A percentile compares a stretch with the other conserved stretches of the same genome.
phyloP scores from a whole-genome alignment of 2,888 invertebrate species.

The Cataglyphis cursor region DNA sequence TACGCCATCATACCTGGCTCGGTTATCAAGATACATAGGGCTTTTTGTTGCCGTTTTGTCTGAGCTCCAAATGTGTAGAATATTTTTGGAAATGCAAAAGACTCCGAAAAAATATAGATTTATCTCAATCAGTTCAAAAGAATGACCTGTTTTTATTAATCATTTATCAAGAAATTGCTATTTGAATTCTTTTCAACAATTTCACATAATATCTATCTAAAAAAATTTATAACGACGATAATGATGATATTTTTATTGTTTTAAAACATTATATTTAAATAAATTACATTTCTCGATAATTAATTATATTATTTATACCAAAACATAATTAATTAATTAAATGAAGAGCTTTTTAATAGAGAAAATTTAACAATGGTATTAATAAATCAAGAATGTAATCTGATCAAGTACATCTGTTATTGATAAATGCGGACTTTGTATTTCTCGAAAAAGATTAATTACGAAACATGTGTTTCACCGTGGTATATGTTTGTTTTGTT shows the following conservation, averaged over 20 bases:
- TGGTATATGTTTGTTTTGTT: not conserved
- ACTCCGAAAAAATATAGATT: conserved; percentile 17
- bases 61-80: conserved; percentile 19
- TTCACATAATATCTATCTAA: not conserved
- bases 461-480: not conserved
- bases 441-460: conserved; percentile 20
- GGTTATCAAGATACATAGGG: conserved; percentile 57
- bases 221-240: not conserved
- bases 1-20: conserved; percentile 58
- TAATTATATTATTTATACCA: not conserved
- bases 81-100: conserved; percentile 21
- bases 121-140: conserved; percentile 6
- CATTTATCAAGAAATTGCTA: too few relatives aligned
- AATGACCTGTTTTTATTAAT: not conserved
- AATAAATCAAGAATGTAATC: not conserved
- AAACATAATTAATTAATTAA: not conserved
- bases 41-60: conserved; percentile 50
- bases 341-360: not conserved
- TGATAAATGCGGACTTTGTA: not conserved
- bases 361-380: conserved; percentile 4
- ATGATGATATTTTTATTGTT: not conserved
- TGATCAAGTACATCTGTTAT: conserved; percentile 1
- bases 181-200: not conserved
- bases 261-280: not conserved
- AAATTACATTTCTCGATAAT: not conserved